Conservation (phyloP, 2,888 invertebrate species). For the Teleogryllus oceanicus region DNA sequence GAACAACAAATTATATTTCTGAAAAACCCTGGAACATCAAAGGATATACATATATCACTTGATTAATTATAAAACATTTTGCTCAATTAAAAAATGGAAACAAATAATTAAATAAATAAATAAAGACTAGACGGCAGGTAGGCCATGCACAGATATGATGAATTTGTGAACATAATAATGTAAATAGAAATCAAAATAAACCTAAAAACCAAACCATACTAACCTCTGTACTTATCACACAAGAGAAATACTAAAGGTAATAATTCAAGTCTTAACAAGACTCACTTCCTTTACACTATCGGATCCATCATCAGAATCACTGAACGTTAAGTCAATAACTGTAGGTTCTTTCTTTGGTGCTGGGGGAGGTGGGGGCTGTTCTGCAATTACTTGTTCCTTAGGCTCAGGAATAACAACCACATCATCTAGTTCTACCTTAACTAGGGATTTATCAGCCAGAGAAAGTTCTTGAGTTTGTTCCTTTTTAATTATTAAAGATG, state of each 20-base stretch:
- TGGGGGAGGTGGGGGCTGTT: slow-evolving; percentile 19
- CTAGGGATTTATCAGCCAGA: not conserved
- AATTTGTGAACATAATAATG: no score
- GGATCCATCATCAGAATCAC: slow-evolving; percentile 64
- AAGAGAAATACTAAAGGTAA: not conserved
- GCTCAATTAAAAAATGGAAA: no score
- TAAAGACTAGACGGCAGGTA: no score
- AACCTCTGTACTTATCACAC: no score
- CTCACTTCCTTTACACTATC: slow-evolving; percentile 55
- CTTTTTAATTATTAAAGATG: slow-evolving; percentile 64
- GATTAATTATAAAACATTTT: no score
- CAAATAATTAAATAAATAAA: no score
- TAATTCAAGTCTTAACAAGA: not conserved
- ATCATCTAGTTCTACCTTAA: slow-evolving; percentile 3
- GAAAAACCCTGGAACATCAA: no score
- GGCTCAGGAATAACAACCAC: slow-evolving; percentile 27
- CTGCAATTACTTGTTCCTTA: slow-evolving; percentile 39
- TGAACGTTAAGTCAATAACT: slow-evolving; percentile 67
- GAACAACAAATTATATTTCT: no score
- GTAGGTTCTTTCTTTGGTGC: slow-evolving; percentile 41
- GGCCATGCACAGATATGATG: no score
- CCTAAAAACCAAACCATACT: no score
- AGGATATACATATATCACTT: no score
- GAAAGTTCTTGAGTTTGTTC: slow-evolving; percentile 56
- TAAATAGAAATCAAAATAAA: no score